Percentiles rank a stretch among this genome's conserved stretches.
Evolutionary conservation across 1,140 invertebrate species (phyloP).

Genomic region (Choristoneura fumiferana): DNA sequence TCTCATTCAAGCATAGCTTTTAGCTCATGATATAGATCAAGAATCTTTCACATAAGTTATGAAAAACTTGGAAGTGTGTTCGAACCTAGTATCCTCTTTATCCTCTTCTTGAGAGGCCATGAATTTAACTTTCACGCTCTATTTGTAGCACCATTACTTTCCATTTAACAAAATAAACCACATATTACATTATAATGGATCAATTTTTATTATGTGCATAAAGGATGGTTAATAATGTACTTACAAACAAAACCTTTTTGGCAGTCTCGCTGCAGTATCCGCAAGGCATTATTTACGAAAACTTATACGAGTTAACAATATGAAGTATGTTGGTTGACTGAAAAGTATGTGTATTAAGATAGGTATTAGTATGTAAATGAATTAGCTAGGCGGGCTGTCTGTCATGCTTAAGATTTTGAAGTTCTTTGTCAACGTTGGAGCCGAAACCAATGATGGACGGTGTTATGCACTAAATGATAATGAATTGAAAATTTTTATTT

Average conservation of each 20-base stretch:
- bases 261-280: conserved; percentile 60
- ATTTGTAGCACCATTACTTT: too few species aligned
- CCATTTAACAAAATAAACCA: too few species aligned
- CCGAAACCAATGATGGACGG: conserved; percentile 35
- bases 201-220: too few species aligned
- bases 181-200: too few species aligned
- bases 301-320: conserved; percentile 17
- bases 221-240: conserved; percentile 23
- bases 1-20: too few species aligned
- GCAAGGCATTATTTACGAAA: conserved; percentile 57
- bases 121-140: too few species aligned
- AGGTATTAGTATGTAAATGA: conserved; percentile 61
- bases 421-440: conserved; percentile 42
- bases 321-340: conserved; percentile 29
- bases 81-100: too few species aligned
- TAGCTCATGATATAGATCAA: too few species aligned
- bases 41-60: too few species aligned
- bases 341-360: conserved; percentile 15
- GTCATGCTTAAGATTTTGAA: conserved; percentile 50
- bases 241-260: conserved; percentile 61
- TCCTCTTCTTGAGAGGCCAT: too few species aligned
- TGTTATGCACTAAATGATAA: neutral
- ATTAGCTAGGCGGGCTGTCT: conserved; percentile 51
- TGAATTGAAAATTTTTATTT: too few species aligned
- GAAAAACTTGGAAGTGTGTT: too few species aligned